Evolutionary conservation across 2,888 invertebrate species (phyloP).

Genomic region (Hydriomena furcata): DNA sequence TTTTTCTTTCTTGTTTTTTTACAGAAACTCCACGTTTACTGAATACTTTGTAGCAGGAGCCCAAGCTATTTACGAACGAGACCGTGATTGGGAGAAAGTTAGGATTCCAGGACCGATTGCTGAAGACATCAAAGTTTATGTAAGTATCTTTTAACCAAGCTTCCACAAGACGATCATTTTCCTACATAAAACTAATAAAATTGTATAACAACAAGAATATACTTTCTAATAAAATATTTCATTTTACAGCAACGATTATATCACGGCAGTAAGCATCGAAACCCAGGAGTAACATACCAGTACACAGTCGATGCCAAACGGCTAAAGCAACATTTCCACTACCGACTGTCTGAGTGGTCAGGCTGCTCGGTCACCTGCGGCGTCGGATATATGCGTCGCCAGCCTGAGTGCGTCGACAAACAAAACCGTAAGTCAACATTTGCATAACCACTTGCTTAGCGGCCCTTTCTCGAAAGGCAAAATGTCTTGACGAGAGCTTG

Average conservation of each 20-base stretch:
- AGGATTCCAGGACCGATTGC: constrained; percentile 91
- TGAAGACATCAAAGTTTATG: constrained; percentile 92
- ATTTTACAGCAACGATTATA: constrained; percentile 85
- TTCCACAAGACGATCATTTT: too few relatives aligned
- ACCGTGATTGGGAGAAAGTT: constrained; percentile 91
- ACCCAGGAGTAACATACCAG: constrained; percentile 92
- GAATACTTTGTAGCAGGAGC: constrained; percentile 93
- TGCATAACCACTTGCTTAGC: background rate
- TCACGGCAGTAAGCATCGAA: constrained; percentile 86
- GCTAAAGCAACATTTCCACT: constrained; percentile 83
- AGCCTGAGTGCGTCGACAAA: constrained; percentile 65
- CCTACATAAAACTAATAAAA: background rate
- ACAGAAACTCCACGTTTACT: constrained; percentile 87
- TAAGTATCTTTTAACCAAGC: constrained; percentile 68
- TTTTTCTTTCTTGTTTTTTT: too few relatives aligned
- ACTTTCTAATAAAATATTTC: background rate
- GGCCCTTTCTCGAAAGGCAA: background rate
- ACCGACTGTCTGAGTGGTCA: constrained; percentile 92
- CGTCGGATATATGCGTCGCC: constrained; percentile 86
- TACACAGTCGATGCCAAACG: constrained; percentile 87
- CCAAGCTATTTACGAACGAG: constrained; percentile 90
- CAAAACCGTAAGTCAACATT: constrained; percentile 57
- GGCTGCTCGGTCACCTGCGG: constrained; percentile 91
- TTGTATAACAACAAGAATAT: background rate
- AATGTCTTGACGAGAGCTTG: background rate